Percentiles rank a stretch among this genome's conserved stretches.
Evolutionary conservation across 2,113 vertebrate species (phyloP).

Genomic region (Chaetorhynchus papuensis): DNA sequence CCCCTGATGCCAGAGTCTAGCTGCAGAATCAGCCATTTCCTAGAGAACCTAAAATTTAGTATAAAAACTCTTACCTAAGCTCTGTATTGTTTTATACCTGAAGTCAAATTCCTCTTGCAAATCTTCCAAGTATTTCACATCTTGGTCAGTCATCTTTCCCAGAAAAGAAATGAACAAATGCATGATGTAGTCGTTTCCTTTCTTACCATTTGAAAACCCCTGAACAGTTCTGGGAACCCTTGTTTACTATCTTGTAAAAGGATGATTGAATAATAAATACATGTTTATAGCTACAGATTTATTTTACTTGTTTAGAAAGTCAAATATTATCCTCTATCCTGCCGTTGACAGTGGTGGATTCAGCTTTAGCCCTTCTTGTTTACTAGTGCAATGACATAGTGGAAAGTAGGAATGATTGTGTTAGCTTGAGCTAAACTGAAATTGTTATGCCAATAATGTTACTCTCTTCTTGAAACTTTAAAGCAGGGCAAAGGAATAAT

Average conservation of each 20-base stretch:
- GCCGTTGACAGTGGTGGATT: background rate
- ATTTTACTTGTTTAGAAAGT: background rate
- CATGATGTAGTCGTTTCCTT: background rate
- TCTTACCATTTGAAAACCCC: background rate
- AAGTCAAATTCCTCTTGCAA: slow-evolving; percentile 98
- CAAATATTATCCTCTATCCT: background rate
- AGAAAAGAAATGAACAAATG: background rate
- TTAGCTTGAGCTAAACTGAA: background rate
- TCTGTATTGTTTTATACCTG: slow-evolving; percentile 93
- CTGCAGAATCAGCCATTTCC: background rate
- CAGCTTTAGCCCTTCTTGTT: background rate
- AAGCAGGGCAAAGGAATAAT: background rate
- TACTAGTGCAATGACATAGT: background rate
- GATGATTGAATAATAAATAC: background rate
- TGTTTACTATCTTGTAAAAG: background rate
- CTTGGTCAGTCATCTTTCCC: slow-evolving; percentile 90
- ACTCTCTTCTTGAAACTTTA: background rate
- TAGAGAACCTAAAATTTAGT: background rate
- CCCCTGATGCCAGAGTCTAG: background rate
- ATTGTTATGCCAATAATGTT: background rate
- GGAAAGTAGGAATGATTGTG: background rate
- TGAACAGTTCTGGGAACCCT: background rate
- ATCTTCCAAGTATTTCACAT: slow-evolving; percentile 93
- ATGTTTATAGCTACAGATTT: background rate
- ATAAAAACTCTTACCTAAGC: slow-evolving; percentile 80